These are phyloP conservation scores for Metalampra italica DNA, from an alignment of 2,888 invertebrate genomes.

Conservation along the genomic window DNA sequence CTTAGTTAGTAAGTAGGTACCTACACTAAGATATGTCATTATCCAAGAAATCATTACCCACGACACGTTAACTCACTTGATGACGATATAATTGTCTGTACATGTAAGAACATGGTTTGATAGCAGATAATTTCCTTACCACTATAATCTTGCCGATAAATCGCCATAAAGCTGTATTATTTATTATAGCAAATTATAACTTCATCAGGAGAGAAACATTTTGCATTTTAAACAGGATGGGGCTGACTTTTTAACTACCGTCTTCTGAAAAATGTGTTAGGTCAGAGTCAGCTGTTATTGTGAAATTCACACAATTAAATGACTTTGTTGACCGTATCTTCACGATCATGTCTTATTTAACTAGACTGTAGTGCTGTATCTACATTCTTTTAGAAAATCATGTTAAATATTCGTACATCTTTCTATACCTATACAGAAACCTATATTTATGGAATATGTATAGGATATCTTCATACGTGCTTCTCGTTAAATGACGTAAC, in stretches of 20 bases:
- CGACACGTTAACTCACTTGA: constrained; percentile 33
- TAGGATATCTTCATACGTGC: constrained; percentile 41
- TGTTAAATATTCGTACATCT: neutral
- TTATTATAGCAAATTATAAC: constrained; percentile 17
- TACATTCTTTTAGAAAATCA: too few species aligned
- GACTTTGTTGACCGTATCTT: neutral
- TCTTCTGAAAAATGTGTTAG: neutral
- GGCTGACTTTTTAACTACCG: neutral
- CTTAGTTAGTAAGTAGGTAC: too few species aligned
- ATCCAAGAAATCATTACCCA: constrained; percentile 33
- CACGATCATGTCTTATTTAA: too few species aligned
- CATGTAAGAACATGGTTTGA: constrained; percentile 5
- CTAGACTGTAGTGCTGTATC: too few species aligned
- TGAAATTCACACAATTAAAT: too few species aligned
- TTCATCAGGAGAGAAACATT: constrained; percentile 12
- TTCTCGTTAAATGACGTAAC: constrained; percentile 63
- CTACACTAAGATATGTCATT: too few species aligned
- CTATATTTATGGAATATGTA: neutral
- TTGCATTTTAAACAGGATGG: neutral
- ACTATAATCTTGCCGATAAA: constrained; percentile 12
- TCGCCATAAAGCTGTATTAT: constrained; percentile 15
- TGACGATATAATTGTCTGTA: constrained; percentile 39
- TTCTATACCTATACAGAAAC: constrained; percentile 1
- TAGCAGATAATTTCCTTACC: constrained; percentile 7
- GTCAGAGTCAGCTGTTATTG: too few species aligned